These are phyloP conservation scores for Scylla paramamosain DNA, from an alignment of 1,140 invertebrate species.

Conservation along the genomic window DNA sequence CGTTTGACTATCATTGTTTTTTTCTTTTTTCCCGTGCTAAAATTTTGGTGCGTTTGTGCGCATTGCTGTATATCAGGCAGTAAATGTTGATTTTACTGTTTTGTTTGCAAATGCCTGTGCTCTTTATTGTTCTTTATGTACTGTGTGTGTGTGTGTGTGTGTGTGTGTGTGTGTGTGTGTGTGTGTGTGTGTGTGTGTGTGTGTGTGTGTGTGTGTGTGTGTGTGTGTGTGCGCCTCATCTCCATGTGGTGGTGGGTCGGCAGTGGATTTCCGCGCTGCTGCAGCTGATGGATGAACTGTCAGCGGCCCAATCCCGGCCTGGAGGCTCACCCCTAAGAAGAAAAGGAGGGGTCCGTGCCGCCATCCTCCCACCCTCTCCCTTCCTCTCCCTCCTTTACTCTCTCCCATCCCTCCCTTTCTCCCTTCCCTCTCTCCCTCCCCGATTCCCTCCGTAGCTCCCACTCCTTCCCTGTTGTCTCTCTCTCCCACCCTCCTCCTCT, in stretches of 20 bases:
- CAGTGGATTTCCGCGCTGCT: conserved; percentile 75
- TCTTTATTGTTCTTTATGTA: background rate
- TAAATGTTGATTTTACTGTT: too few relatives aligned
- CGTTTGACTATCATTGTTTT: background rate
- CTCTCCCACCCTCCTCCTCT: background rate
- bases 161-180: conserved; percentile 49
- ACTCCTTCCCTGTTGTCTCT: background rate
- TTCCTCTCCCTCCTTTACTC: background rate
- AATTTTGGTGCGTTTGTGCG: too few relatives aligned
- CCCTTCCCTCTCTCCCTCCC: background rate
- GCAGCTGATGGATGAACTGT: conserved; percentile 74
- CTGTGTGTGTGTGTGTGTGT: background rate
- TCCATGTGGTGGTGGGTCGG: conserved; percentile 65
- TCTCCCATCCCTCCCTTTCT: background rate
- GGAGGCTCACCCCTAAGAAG: conserved; percentile 18
- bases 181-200: conserved; percentile 54
- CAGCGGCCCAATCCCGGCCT: conserved; percentile 72
- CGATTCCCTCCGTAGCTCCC: background rate
- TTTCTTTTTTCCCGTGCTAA: background rate
- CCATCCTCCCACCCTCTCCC: conserved; percentile 7
- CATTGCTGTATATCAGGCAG: too few relatives aligned
- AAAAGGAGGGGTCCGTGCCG: conserved; percentile 31
- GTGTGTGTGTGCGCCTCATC: conserved; percentile 40
- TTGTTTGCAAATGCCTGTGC: background rate
- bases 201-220: conserved; percentile 48